phyloP scores from a whole-genome alignment of 1,140 invertebrate species.

The Oppia nitens region DNA sequence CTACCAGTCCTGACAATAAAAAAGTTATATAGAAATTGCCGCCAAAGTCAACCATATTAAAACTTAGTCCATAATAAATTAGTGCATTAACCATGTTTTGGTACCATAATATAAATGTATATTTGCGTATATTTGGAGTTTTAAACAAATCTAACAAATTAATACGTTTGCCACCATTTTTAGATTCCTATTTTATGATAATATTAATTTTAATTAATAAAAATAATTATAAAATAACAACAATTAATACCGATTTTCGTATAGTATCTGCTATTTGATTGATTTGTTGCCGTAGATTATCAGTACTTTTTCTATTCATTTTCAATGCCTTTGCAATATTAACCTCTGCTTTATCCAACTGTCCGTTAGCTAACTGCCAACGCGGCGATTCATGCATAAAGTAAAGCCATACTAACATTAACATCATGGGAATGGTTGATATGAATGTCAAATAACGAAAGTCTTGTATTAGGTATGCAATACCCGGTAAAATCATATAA shows the following conservation, averaged over 20 bases:
- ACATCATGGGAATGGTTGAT: background rate
- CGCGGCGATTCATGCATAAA: background rate
- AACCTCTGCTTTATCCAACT: background rate
- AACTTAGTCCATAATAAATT: conserved; percentile 62
- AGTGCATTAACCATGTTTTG: conserved; percentile 55
- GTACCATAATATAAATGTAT: conserved; percentile 54
- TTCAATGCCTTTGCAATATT: background rate
- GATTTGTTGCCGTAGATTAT: background rate
- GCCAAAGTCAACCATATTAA: conserved; percentile 53
- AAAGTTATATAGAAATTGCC: conserved; percentile 57
- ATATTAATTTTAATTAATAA: conserved; percentile 33
- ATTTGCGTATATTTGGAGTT: conserved; percentile 47
- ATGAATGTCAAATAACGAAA: background rate
- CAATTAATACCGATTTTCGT: background rate
- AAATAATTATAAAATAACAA: background rate
- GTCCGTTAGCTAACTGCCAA: background rate
- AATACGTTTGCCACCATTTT: background rate
- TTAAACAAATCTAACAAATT: conserved; percentile 48
- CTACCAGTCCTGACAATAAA: conserved; percentile 52
- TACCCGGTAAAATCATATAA: background rate
- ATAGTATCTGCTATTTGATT: background rate
- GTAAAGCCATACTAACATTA: background rate
- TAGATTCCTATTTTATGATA: background rate
- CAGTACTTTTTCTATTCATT: background rate
- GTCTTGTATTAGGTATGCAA: background rate